These are phyloP conservation scores for Drosophila kikkawai DNA, from an alignment of 1,140 invertebrate genomes.

Conservation along the genomic window DNA sequence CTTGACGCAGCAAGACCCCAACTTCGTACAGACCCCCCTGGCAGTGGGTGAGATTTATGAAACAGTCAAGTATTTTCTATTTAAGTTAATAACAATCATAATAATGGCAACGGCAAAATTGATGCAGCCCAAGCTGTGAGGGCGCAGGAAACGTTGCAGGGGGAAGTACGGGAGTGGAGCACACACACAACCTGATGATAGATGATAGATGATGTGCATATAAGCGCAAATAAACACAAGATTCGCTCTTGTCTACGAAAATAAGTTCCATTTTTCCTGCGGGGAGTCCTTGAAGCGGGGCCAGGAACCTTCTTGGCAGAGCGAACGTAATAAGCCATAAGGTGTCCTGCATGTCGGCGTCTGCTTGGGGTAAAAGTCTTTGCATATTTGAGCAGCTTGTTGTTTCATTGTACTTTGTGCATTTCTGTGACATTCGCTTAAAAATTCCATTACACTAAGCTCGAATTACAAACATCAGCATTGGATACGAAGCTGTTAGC, in stretches of 20 bases:
- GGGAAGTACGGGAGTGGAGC: background rate
- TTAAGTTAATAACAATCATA: slow-evolving; percentile 84
- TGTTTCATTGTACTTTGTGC: slow-evolving; percentile 63
- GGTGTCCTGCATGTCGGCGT: slow-evolving; percentile 36
- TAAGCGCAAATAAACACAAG: slow-evolving; percentile 79
- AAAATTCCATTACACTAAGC: slow-evolving; percentile 82
- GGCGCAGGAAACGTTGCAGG: background rate
- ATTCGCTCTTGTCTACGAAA: slow-evolving; percentile 66
- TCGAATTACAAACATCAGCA: slow-evolving; percentile 69
- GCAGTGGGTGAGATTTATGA: slow-evolving; percentile 72
- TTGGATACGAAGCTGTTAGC: slow-evolving; percentile 24
- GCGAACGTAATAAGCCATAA: slow-evolving; percentile 65
- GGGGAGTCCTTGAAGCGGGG: slow-evolving; percentile 25
- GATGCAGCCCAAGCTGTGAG: slow-evolving; percentile 55
- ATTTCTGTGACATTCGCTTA: slow-evolving; percentile 80
- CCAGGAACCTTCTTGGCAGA: slow-evolving; percentile 3
- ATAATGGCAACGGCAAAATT: slow-evolving; percentile 81
- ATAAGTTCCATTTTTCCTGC: slow-evolving; percentile 49
- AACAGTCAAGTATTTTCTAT: slow-evolving; percentile 83
- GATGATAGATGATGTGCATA: slow-evolving; percentile 83
- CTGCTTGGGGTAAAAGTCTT: slow-evolving; percentile 55
- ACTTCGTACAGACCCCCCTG: slow-evolving; percentile 13
- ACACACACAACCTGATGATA: slow-evolving; percentile 40
- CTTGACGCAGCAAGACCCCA: slow-evolving; percentile 63
- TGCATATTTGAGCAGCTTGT: slow-evolving; percentile 79